These are phyloP conservation scores for Vesta saturnalis DNA, from an alignment of 2,888 invertebrate genomes.

Conservation along the genomic window DNA sequence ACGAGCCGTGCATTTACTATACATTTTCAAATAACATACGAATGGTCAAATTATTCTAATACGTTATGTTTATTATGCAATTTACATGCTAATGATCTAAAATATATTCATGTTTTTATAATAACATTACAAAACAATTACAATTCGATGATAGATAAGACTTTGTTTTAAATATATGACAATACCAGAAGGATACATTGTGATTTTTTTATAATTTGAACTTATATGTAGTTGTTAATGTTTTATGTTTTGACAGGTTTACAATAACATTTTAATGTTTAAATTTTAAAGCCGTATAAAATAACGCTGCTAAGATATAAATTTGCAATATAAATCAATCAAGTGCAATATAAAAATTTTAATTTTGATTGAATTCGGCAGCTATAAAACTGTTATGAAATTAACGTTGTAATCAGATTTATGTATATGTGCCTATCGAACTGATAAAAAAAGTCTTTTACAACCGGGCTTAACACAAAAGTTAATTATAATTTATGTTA, in stretches of 20 bases:
- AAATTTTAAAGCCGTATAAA: not conserved
- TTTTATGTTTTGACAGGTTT: constrained; percentile 2
- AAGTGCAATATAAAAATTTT: not conserved
- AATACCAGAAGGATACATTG: not conserved
- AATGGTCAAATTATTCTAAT: constrained; percentile 27
- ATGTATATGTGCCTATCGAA: too few relatives aligned
- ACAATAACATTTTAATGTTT: not conserved
- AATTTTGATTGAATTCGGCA: not conserved
- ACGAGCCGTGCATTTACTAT: constrained; percentile 23
- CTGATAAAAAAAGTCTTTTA: too few relatives aligned
- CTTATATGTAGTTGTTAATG: not conserved
- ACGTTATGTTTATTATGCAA: constrained; percentile 12
- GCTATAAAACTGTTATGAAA: too few relatives aligned
- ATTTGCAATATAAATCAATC: constrained; percentile 13
- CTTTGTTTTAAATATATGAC: not conserved
- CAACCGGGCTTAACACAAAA: too few relatives aligned
- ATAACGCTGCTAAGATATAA: not conserved
- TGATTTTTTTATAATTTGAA: not conserved
- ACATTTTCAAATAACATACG: constrained; percentile 17
- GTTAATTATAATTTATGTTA: too few relatives aligned
- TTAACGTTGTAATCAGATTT: too few relatives aligned
- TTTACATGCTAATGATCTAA: constrained; percentile 28
- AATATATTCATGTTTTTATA: constrained; percentile 9
- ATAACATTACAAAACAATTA: not conserved
- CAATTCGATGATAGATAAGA: not conserved